Conservation (phyloP, 2,888 invertebrate genomes). For the Yponomeuta cagnagella region DNA sequence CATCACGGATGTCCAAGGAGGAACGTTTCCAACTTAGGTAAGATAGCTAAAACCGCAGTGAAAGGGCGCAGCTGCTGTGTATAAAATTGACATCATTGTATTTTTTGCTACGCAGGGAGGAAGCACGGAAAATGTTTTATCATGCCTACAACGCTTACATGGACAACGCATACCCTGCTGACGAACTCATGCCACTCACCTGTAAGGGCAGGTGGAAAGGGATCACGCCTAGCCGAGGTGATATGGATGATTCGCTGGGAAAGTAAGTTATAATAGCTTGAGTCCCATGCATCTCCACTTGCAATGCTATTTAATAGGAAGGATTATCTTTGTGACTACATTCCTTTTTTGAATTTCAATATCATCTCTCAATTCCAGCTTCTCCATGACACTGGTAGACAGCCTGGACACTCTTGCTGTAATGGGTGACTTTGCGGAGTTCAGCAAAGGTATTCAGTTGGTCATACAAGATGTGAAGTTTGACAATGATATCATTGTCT, state of each 20-base stretch:
- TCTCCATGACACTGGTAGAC: conserved; percentile 96
- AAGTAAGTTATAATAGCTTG: conserved; percentile 81
- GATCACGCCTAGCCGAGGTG: conserved; percentile 92
- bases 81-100: neutral
- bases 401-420: conserved; percentile 94
- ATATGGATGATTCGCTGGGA: conserved; percentile 97
- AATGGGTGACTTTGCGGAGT: conserved; percentile 93
- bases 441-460: conserved; percentile 91
- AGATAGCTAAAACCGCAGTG: neutral
- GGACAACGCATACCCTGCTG: conserved; percentile 98
- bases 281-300: no score
- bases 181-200: conserved; percentile 97
- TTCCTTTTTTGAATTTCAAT: no score
- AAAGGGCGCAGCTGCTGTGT: neutral
- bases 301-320: no score
- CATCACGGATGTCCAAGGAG: conserved; percentile 75
- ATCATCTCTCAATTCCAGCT: conserved; percentile 78
- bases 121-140: conserved; percentile 96
- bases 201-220: conserved; percentile 95
- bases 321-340: no score
- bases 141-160: conserved; percentile 97
- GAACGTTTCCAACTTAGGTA: conserved; percentile 47
- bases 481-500: conserved; percentile 95
- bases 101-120: conserved; percentile 78
- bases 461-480: conserved; percentile 92